Evolutionary conservation across 1,140 invertebrate species (phyloP), one percentile per base, ranked within the genome.

Genomic region (Caenorhabditis remanei): DNA sequence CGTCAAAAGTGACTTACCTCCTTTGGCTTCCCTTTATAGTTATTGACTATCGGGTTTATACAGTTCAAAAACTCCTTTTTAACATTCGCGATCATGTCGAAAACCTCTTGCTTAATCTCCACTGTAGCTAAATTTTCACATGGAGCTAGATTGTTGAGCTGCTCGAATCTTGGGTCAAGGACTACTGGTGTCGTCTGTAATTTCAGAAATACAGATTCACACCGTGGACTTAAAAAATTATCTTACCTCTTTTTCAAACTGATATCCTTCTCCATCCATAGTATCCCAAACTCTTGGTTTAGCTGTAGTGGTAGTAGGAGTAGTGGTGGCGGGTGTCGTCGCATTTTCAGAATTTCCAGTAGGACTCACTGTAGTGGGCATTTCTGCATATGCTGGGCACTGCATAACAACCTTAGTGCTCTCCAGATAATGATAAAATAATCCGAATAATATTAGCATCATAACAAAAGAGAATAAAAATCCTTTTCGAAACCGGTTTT

Each of bases 221-320:
- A n/a, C n/a, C n/a, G n/a, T n/a, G n/a, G 5, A 63, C 11, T 21
- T 13, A 11, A 63, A 21, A 63, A 40, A 9, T 6, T 3, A 58
- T n/a, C 24, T 63, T 32, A 63, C 61, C 21, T 63, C 24, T 63
- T 40, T 32, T 4, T 24, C 5, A 40, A 63, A 63, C 14, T 63
- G 61, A 32, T 63, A 63, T 40, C 61, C 61, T 32, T 63, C 61
- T 63, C 61, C 61, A 14, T 63, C 61, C 61, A 63, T 63, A 9
- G 61, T 63, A 63, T 63, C 61, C 61, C 61, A 63, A 32, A 63
- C 61, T 32, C 32, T 5, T 14, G 16, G 21, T 40, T 40, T 40
- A 14, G 14, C 24, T 32, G 21, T 32, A 32, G 32, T 32, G 32
- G 32, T 32, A 32, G 32, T 32, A 32, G 32, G 32, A 1, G 32